Base-by-base conservation (phyloP, 2,797 vertebrate species). In the Spondyliosoma cantharus region DNA sequence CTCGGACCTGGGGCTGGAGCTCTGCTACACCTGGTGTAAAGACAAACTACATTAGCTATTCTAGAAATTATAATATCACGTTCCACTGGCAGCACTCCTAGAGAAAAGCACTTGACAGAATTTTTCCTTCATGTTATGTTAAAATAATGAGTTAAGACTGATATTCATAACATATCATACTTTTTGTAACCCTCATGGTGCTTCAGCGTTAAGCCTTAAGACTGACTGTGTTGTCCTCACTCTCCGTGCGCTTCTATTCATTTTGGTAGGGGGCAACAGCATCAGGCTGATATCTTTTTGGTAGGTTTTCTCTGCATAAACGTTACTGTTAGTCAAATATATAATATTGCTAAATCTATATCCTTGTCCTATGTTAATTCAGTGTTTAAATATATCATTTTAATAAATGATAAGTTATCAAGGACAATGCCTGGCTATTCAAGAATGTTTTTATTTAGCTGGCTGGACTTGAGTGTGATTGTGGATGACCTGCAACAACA, bases 1-100 rank as follows among this genome's bases (percentile, higher is more conserved):
- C 54, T 16, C 0, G 24, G 20, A 25, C 8, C 53, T 56, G 74
- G 52, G 61, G 78, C 37, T 16, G 69, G 27, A 75, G 60, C 80
- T 65, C 71, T 61, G 75, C 61, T 71, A 3, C 19, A 75, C 60
- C 87, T 88, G 74, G 12, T 62, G 60, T 1, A 27, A 82, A 27
- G 4, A 71, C 24, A 77, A 58, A 52, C 14, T 0, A 3, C 16
- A 43, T 72, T 24, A 71, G 52, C 5, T 58, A 6, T 1, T 65
- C 9, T 37, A 37, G 37, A 37, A 37, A 50, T 32, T 37, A 37
- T 17, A 58, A 56, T 9, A 65, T 3, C 6, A 4, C 60, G 77
- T 15, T 17, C 54, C n/a, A 59, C 1, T 49, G 48, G 48, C 0
- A 19, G 8, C 14, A 22, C 48, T 60, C n/a, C 25, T 45, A 1